phyloP scores from a whole-genome alignment of 2,113 vertebrate species.

The Phalacrocorax brasilianus region DNA sequence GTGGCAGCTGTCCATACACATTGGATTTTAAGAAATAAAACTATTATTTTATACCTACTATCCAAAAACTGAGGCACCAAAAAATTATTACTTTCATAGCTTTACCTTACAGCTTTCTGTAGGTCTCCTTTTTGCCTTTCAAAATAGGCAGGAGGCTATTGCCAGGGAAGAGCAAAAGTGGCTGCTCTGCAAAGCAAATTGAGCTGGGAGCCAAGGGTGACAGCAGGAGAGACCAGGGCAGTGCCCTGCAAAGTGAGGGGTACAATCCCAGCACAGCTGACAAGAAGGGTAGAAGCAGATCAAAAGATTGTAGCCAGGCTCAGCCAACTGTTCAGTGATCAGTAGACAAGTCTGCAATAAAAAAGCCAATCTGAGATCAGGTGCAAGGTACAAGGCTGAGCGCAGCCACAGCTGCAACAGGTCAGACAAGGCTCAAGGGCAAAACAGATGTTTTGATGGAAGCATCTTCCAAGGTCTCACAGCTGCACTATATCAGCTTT shows the following conservation, averaged over 20 bases:
- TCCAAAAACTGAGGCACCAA: background rate
- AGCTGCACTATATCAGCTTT: background rate
- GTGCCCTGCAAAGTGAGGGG: no score
- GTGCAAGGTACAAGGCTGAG: background rate
- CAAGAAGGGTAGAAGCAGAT: background rate
- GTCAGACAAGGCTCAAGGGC: background rate
- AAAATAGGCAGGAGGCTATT: background rate
- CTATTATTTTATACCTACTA: background rate
- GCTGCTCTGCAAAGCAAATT: background rate
- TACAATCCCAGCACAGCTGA: accelerated
- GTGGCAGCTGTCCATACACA: background rate
- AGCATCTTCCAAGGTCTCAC: background rate
- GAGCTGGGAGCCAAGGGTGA: background rate
- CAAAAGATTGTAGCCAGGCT: background rate
- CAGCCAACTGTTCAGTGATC: background rate
- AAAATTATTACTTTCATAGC: background rate
- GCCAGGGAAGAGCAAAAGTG: background rate
- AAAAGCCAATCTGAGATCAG: background rate
- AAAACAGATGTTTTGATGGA: background rate
- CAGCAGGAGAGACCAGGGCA: background rate
- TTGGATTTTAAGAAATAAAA: background rate
- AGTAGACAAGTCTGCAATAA: background rate
- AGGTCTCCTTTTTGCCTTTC: background rate
- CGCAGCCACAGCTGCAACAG: background rate
- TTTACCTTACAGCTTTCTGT: background rate